Evolutionary conservation across 2,888 invertebrate genomes (phyloP).

Genomic region (Empis stercorea): DNA sequence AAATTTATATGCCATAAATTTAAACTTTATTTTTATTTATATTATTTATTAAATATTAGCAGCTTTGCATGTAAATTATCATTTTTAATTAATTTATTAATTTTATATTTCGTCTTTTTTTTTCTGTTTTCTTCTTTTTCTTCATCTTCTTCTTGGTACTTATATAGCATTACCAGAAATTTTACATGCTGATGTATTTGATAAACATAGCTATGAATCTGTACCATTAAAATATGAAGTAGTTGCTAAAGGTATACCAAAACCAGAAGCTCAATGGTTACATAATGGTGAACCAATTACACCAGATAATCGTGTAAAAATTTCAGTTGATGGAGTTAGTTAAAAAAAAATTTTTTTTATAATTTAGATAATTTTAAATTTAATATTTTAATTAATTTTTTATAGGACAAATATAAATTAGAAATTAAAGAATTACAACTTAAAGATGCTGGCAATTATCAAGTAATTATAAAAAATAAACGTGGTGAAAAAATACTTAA

Average conservation of each 20-base stretch:
- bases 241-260: constrained; percentile 61
- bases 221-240: constrained; percentile 69
- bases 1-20: too few species aligned
- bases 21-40: too few species aligned
- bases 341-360: background rate
- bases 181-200: constrained; percentile 57
- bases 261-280: constrained; percentile 66
- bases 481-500: constrained; percentile 64
- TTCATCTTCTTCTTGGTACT: too few species aligned
- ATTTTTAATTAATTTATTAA: too few species aligned
- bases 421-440: constrained; percentile 55
- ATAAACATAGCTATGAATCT: constrained; percentile 65
- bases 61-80: too few species aligned
- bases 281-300: constrained; percentile 62
- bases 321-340: constrained; percentile 46
- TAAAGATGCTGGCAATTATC: constrained; percentile 69
- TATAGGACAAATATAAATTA: constrained; percentile 55
- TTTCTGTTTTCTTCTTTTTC: too few species aligned
- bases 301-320: constrained; percentile 46
- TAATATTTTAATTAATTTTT: too few species aligned
- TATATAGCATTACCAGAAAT: constrained; percentile 54
- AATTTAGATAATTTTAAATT: background rate
- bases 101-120: too few species aligned
- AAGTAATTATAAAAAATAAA: constrained; percentile 68
- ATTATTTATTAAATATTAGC: too few species aligned